These are phyloP conservation scores for Pipra filicauda DNA, from an alignment of 2,113 vertebrate genomes.

Conservation along the genomic window DNA sequence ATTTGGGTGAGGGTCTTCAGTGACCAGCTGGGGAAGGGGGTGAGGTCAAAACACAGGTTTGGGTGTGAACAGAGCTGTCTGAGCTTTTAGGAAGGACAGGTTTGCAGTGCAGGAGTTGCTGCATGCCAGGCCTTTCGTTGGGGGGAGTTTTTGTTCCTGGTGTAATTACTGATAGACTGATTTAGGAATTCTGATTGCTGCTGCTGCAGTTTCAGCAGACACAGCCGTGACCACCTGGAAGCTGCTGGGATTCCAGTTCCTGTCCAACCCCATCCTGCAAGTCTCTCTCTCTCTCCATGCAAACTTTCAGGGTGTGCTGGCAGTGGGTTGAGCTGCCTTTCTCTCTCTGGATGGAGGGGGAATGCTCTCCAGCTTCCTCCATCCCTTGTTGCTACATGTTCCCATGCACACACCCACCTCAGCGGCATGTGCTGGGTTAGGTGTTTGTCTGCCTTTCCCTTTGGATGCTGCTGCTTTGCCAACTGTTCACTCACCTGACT, in stretches of 20 bases:
- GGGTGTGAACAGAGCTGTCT: not conserved
- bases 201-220: not conserved
- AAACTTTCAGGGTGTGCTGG: not conserved
- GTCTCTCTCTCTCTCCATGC: not conserved
- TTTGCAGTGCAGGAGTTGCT: not conserved
- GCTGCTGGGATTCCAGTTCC: not conserved
- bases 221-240: accelerated
- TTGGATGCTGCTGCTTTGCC: not conserved
- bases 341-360: not conserved
- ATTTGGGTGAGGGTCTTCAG: not conserved
- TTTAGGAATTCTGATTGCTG: not conserved
- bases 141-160: too few relatives aligned
- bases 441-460: not conserved
- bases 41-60: not conserved
- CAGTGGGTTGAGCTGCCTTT: not conserved
- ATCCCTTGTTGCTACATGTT: slow-evolving; percentile 12
- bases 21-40: not conserved
- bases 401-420: not conserved
- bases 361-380: not conserved
- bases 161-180: not conserved
- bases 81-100: not conserved
- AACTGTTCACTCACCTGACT: not conserved
- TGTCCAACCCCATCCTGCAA: not conserved
- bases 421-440: not conserved
- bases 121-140: not conserved